These are phyloP conservation scores for Pangasius larnaudii DNA, from an alignment of 2,797 vertebrate genomes.

Conservation along the genomic window DNA sequence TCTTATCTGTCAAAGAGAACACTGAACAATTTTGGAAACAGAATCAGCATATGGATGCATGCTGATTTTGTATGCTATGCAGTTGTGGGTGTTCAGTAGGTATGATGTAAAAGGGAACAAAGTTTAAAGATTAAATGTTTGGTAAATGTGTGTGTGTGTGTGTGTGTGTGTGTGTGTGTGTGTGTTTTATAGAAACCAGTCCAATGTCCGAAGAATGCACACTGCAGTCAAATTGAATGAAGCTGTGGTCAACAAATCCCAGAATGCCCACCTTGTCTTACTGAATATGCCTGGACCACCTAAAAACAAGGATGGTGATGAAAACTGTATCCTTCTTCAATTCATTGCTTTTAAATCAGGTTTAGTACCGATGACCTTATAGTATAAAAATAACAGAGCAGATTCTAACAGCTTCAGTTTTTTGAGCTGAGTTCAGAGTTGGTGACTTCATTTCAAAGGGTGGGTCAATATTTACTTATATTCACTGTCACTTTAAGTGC, in stretches of 20 bases:
- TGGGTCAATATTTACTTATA: neutral
- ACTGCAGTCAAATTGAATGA: slow-evolving; percentile 86
- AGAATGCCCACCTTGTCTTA: slow-evolving; percentile 87
- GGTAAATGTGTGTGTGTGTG: slow-evolving; percentile 3
- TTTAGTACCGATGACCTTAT: neutral
- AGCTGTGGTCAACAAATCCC: slow-evolving; percentile 85
- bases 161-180: neutral
- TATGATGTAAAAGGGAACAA: neutral
- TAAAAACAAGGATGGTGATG: slow-evolving; percentile 87
- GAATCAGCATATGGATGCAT: neutral
- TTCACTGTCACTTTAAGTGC: neutral
- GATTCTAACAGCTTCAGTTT: neutral
- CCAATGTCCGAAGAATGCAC: slow-evolving; percentile 90
- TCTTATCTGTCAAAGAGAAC: slow-evolving; percentile 1
- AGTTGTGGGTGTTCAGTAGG: neutral
- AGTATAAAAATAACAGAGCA: neutral
- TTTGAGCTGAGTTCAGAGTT: neutral
- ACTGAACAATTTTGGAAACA: neutral
- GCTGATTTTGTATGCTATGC: neutral
- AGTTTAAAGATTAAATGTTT: neutral
- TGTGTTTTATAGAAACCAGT: slow-evolving; percentile 81
- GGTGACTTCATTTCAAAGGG: neutral
- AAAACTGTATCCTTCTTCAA: slow-evolving; percentile 93
- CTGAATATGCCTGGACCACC: slow-evolving; percentile 98
- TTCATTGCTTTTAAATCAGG: neutral